A percentile compares a stretch with the other conserved stretches of the same genome.
These are phyloP conservation scores for Rhinolophus ferrumequinum DNA, from an alignment of 2,113 vertebrate species.

Conservation along the genomic window DNA sequence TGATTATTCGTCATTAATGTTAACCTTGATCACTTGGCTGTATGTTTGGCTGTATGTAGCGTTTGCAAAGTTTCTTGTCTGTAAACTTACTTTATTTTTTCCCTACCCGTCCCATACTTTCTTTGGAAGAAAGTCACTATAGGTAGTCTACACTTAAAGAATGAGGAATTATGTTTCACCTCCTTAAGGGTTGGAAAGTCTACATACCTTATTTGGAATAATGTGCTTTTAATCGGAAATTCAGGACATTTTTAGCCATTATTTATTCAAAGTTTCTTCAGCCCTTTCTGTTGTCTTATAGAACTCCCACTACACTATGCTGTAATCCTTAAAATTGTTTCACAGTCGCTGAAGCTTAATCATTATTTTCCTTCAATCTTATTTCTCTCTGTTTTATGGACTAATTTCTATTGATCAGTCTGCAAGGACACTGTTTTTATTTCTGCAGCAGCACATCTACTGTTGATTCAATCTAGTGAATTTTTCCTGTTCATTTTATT, in stretches of 20 bases:
- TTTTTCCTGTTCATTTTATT: background rate
- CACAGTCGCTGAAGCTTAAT: background rate
- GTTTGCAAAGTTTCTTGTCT: background rate
- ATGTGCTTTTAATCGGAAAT: background rate
- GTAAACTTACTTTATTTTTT: background rate
- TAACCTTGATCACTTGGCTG: background rate
- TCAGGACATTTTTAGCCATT: background rate
- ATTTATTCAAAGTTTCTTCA: background rate
- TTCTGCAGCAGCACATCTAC: background rate
- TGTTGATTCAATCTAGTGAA: background rate
- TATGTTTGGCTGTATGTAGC: background rate
- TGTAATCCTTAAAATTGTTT: background rate
- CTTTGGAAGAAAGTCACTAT: background rate
- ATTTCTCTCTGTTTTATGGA: background rate
- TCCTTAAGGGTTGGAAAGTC: background rate
- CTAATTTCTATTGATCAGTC: background rate
- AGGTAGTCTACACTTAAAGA: background rate
- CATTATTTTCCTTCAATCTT: background rate
- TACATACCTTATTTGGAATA: background rate
- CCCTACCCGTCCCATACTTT: accelerated
- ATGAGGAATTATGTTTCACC: background rate
- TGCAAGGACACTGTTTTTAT: background rate
- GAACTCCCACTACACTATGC: background rate
- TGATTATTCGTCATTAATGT: background rate
- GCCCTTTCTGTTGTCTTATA: background rate